Percentiles rank a stretch among this genome's conserved stretches.
Conservation (phyloP, 1,140 invertebrate genomes). For the Hycleus cichorii region DNA sequence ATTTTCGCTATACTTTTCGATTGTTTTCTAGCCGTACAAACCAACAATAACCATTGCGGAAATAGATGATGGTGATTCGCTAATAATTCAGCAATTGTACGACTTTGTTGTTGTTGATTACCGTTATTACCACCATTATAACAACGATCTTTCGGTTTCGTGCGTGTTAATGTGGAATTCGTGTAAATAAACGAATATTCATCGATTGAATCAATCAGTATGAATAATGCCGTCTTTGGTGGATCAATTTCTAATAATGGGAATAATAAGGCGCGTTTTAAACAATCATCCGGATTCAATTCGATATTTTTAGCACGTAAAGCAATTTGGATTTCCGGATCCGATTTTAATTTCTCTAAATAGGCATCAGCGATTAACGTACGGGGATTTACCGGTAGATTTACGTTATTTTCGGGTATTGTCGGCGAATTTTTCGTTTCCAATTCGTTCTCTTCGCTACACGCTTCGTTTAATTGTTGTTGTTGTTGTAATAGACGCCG, state of each 20-base stretch:
- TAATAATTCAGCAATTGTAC: slow-evolving; percentile 77
- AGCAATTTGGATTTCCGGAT: slow-evolving; percentile 67
- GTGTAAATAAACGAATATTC: slow-evolving; percentile 51
- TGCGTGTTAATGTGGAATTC: slow-evolving; percentile 40
- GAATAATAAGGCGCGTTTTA: slow-evolving; percentile 81
- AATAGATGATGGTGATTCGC: slow-evolving; percentile 87
- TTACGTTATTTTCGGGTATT: slow-evolving; percentile 45
- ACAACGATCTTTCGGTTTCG: slow-evolving; percentile 40
- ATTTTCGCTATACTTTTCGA: slow-evolving; percentile 79
- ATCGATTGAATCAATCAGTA: slow-evolving; percentile 89
- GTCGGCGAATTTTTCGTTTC: slow-evolving; percentile 37
- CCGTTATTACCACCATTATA: slow-evolving; percentile 22
- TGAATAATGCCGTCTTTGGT: slow-evolving; percentile 73
- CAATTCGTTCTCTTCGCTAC: not conserved
- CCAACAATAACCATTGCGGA: slow-evolving; percentile 85
- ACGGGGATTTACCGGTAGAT: slow-evolving; percentile 53
- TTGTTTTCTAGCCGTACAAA: slow-evolving; percentile 83
- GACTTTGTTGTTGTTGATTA: slow-evolving; percentile 42
- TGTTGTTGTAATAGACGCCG: slow-evolving; percentile 28
- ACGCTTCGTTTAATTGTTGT: no score
- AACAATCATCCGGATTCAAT: slow-evolving; percentile 80
- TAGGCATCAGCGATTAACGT: slow-evolving; percentile 70
- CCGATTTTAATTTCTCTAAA: slow-evolving; percentile 66
- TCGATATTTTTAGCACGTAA: slow-evolving; percentile 65
- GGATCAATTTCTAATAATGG: slow-evolving; percentile 77